A percentile compares a stretch with the other conserved stretches of the same genome.
Conservation (phyloP, 2,888 invertebrate genomes). For the Sminthurides aquaticus region DNA sequence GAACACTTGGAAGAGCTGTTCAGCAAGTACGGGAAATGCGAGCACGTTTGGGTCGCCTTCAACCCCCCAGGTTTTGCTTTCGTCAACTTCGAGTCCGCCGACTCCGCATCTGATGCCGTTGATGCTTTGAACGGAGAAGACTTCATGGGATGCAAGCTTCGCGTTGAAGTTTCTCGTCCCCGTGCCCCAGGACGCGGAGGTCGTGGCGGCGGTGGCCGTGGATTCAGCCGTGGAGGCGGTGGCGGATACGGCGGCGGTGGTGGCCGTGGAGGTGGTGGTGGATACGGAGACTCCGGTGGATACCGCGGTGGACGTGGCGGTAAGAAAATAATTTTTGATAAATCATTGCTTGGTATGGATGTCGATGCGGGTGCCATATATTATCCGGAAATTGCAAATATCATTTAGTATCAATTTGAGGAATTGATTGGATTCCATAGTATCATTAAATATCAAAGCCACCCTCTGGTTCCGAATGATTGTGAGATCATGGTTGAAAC, state of each 20-base stretch:
- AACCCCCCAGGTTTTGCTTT: constrained; percentile 92
- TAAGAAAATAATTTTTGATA: constrained; percentile 8
- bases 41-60: constrained; percentile 87
- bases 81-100: constrained; percentile 81
- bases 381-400: constrained; percentile 1
- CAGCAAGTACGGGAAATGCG: constrained; percentile 83
- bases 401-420: too few relatives aligned
- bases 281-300: constrained; percentile 17
- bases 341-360: not conserved
- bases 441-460: too few relatives aligned
- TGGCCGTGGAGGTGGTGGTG: constrained; percentile 44
- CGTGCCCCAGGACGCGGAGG: constrained; percentile 47
- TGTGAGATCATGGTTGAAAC: too few relatives aligned
- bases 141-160: constrained; percentile 74
- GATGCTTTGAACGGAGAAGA: constrained; percentile 80
- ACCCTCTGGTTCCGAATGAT: too few relatives aligned
- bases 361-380: too few relatives aligned
- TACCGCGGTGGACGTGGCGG: constrained; percentile 19
- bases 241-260: constrained; percentile 51
- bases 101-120: constrained; percentile 84
- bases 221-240: constrained; percentile 45
- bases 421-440: too few relatives aligned
- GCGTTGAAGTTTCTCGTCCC: constrained; percentile 74
- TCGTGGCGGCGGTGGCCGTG: constrained; percentile 46
- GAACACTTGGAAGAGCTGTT: constrained; percentile 86